Evolutionary conservation across 1,140 invertebrate genomes (phyloP).

Genomic region (Choristoneura fumiferana): DNA sequence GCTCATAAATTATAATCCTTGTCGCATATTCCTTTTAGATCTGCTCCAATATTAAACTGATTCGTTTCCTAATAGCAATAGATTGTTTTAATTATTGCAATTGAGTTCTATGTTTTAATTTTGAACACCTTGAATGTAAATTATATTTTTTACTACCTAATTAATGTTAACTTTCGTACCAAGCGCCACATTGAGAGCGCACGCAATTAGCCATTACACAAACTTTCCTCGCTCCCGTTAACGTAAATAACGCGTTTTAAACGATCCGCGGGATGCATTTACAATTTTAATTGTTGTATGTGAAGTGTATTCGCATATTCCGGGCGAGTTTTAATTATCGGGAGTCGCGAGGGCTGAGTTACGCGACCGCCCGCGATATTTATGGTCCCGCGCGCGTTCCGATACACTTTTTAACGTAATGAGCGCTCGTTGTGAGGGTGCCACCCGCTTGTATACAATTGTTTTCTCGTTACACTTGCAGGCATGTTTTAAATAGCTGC

Average conservation of each 20-base stretch:
- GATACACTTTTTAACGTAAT: conserved; percentile 77
- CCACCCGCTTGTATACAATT: conserved; percentile 38
- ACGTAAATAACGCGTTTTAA: conserved; percentile 54
- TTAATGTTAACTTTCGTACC: too few species aligned
- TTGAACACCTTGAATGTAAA: too few species aligned
- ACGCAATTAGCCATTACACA: conserved; percentile 5
- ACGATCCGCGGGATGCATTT: conserved; percentile 51
- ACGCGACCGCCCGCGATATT: conserved; percentile 72
- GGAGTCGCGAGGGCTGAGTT: conserved; percentile 72
- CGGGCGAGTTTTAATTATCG: conserved; percentile 79
- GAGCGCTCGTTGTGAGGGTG: conserved; percentile 56
- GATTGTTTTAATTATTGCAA: too few species aligned
- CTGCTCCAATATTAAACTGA: too few species aligned
- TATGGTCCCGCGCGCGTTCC: conserved; percentile 64
- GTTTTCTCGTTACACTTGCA: conserved; percentile 16
- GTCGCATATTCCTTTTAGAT: too few species aligned
- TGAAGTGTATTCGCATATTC: conserved; percentile 68
- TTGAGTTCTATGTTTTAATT: too few species aligned
- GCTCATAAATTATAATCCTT: background rate
- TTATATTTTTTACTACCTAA: too few species aligned
- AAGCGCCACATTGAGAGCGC: background rate
- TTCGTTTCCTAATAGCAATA: too few species aligned
- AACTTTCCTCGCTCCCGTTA: conserved; percentile 10
- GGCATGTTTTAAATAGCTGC: background rate
- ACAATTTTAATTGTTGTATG: conserved; percentile 75